Percentiles rank a stretch among this genome's conserved stretches.
Conservation (phyloP, 92 coral and sea anemone genomes). For the Galaxea fascicularis region DNA sequence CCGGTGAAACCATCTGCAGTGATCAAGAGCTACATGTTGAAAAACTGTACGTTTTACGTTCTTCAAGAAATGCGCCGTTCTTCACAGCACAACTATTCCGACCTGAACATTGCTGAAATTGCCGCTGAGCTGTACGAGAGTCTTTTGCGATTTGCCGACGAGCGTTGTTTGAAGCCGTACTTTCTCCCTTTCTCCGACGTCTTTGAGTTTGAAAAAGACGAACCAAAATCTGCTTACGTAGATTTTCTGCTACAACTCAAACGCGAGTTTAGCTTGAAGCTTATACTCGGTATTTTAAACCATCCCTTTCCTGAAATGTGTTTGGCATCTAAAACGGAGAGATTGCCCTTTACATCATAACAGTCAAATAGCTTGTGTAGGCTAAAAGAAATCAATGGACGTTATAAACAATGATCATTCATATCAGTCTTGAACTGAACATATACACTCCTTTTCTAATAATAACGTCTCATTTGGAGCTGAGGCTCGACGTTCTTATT, state of each 20-base stretch:
- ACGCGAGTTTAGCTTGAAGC: constrained; percentile 18
- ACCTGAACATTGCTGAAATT: constrained; percentile 7
- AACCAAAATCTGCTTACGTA: constrained; percentile 2
- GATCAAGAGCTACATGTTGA: constrained; percentile 49
- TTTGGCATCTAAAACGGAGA: constrained; percentile 8
- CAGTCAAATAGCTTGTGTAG: background rate
- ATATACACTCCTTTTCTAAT: too few species aligned
- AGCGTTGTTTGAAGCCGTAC: constrained; percentile 27
- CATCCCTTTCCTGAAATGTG: constrained; percentile 12
- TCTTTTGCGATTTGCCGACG: constrained; percentile 36
- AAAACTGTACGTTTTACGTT: constrained; percentile 29
- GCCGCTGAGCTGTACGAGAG: constrained; percentile 7
- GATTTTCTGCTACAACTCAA: constrained; percentile 12
- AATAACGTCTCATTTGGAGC: too few species aligned
- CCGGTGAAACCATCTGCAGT: constrained; percentile 27
- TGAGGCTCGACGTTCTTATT: too few species aligned
- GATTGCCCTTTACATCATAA: background rate
- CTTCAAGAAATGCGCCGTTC: constrained; percentile 23
- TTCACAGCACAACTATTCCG: background rate
- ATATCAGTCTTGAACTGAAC: too few species aligned
- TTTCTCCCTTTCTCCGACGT: constrained; percentile 44
- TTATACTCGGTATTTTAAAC: constrained; percentile 7
- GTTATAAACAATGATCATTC: too few species aligned
- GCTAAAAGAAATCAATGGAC: background rate
- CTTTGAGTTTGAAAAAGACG: constrained; percentile 41